Evolutionary conservation across 2,888 invertebrate species (phyloP), one percentile per base, ranked within the genome.

Genomic region (Campoletis raptor): DNA sequence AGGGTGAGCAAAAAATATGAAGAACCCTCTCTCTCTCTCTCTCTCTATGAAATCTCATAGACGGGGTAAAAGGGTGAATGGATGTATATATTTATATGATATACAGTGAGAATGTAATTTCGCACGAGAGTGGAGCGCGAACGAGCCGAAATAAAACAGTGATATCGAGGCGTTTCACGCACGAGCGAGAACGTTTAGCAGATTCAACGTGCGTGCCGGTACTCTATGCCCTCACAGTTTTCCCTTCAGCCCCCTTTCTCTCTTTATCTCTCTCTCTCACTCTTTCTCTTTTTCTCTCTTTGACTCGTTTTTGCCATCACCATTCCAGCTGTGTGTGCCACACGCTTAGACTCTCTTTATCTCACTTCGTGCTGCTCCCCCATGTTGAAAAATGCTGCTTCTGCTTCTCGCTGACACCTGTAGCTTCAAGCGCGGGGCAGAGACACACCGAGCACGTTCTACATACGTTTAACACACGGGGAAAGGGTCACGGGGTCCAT

Each of bases 121-220:
- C 79, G 80, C 83, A 82, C 83, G 82, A 87, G 87, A 88, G 85
- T 83, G 85, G 90, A 90, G 89, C 90, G 92, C 86, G 88, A 93
- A 92, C 92, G 91, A 92, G 91, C 90, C 90, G 92, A 93, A 94
- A 94, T 94, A 93, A 94, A 93, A 94, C 93, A 92, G 94, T 93
- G 93, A 94, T 94, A 94, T 94, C 94, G 92, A 93, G 92, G 93
- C 94, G 94, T 94, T 94, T 94, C 94, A 94, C 94, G 94, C 94
- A 94, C 94, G 94, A 94, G 93, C 91, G 93, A 90, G 91, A 94
- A 90, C 94, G 94, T 93, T 94, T 94, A 94, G 93, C 93, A 92
- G 93, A 94, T 94, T 94, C 94, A 94, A 91, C 93, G 94, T 94
- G 94, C 94, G 94, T 94, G 93, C 94, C 92, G 92, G 91, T 91